A percentile compares a stretch with the other conserved stretches of the same genome.
Evolutionary conservation across 2,797 vertebrate species (phyloP).

Genomic region (Catostomus latipinnis): DNA sequence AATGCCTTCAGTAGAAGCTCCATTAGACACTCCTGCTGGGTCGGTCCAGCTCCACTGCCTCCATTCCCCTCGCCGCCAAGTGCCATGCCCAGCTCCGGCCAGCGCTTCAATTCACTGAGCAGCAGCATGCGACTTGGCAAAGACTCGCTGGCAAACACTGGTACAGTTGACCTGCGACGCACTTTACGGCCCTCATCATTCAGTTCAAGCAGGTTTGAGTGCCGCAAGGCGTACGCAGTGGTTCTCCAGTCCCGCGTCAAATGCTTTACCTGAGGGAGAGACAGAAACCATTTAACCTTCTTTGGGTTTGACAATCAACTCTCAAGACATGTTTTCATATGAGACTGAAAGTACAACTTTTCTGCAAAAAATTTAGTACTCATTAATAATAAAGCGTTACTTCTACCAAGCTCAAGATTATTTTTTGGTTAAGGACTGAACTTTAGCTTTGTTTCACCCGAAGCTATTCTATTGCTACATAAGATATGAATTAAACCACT

Average conservation of each 20-base stretch:
- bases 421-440: too few species aligned
- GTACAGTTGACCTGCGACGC: slow-evolving; percentile 86
- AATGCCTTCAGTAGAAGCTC: slow-evolving; percentile 92
- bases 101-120: slow-evolving; percentile 86
- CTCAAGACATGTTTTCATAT: neutral
- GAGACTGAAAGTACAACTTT: too few species aligned
- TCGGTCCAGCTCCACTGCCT: slow-evolving; percentile 71
- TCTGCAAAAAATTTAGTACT: too few species aligned
- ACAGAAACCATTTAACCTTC: slow-evolving; percentile 21
- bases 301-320: neutral
- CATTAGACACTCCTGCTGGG: slow-evolving; percentile 91
- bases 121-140: slow-evolving; percentile 95
- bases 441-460: too few species aligned
- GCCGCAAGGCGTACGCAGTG: slow-evolving; percentile 90
- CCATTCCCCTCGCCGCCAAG: slow-evolving; percentile 75
- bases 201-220: slow-evolving; percentile 88
- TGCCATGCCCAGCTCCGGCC: slow-evolving; percentile 80
- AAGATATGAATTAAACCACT: too few species aligned
- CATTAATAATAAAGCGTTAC: too few species aligned
- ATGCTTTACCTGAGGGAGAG: slow-evolving; percentile 88
- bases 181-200: slow-evolving; percentile 94
- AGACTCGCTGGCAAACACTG: slow-evolving; percentile 92
- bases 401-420: too few species aligned
- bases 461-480: too few species aligned
- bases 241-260: slow-evolving; percentile 97